Conservation (phyloP, 2,113 vertebrate genomes). For the Dasypus novemcinctus region DNA sequence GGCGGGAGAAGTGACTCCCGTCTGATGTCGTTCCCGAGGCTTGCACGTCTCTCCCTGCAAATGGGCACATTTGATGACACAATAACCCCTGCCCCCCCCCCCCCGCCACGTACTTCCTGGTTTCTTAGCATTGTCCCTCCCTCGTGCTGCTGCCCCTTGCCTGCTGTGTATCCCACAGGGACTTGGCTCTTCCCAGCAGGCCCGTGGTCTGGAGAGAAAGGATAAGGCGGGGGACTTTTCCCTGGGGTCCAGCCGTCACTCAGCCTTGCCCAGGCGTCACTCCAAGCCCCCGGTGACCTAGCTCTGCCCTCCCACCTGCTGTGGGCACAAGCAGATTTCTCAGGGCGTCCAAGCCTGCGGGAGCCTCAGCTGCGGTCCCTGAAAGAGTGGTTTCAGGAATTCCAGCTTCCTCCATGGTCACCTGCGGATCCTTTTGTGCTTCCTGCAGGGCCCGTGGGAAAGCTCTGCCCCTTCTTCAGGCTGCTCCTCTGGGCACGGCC, state of each 20-base stretch:
- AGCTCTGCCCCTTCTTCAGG: background rate
- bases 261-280: background rate
- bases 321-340: background rate
- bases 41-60: background rate
- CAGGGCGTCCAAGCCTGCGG: background rate
- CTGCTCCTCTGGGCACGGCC: background rate
- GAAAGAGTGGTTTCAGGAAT: background rate
- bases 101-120: too few relatives aligned
- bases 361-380: background rate
- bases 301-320: background rate
- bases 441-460: background rate
- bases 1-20: background rate
- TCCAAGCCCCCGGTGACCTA: background rate
- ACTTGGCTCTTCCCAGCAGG: background rate
- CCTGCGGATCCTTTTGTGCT: background rate
- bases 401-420: accelerated
- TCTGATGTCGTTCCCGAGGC: too few relatives aligned
- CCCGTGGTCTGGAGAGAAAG: background rate
- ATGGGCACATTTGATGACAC: accelerated
- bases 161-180: background rate
- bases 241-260: background rate
- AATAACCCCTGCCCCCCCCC: too few relatives aligned
- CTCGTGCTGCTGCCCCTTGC: background rate
- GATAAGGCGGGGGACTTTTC: accelerated
- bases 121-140: too few relatives aligned